Base-by-base conservation (phyloP, 2,888 invertebrate genomes). In the Mythimna pallens region DNA sequence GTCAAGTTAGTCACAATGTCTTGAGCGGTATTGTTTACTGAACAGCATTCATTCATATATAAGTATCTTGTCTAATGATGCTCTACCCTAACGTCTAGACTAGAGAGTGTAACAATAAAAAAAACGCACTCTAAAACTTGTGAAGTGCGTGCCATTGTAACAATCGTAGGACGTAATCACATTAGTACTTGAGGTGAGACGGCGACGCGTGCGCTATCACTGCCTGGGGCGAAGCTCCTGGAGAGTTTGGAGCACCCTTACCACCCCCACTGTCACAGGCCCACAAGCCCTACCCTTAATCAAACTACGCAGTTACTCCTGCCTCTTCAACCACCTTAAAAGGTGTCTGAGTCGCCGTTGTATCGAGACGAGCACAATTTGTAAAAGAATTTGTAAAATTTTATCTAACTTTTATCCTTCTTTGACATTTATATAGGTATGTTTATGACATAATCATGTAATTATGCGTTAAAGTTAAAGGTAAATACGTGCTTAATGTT, bases 161-260 rank as follows among this genome's bases (percentile, higher is more conserved):
- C 79, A 82, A 83, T 82, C 71, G 80, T 82, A 78, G 74, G 80
- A 88, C 83, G 84, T 89, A 85, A 86, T 86, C 85, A 79, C 86
- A 85, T 86, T 85, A 89, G 83, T 86, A 87, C 87, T 89, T 88
- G 85, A 88, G 85, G 82, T 77, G 76, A 80, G 82, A 78, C 80
- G 74, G 74, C 73, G 86, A 87, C 86, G 90, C 92, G 92, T 93
- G 93, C 90, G 91, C 91, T 93, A 92, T 93, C 92, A 88, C 78
- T 81, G 85, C 84, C 82, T 80, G 79, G 76, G 81, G 86, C 78
- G 81, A 82, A 82, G 76, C 87, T 68, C 64, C 85, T 80, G 86
- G 87, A 77, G 82, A 63, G 71, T 52, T 67, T 84, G 65, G 75
- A 87, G 86, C 40, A 86, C 81, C 80, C 88, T 88, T 84, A 78